phyloP scores from a whole-genome alignment of 2,888 invertebrate genomes.

The Mythimna vitellina region DNA sequence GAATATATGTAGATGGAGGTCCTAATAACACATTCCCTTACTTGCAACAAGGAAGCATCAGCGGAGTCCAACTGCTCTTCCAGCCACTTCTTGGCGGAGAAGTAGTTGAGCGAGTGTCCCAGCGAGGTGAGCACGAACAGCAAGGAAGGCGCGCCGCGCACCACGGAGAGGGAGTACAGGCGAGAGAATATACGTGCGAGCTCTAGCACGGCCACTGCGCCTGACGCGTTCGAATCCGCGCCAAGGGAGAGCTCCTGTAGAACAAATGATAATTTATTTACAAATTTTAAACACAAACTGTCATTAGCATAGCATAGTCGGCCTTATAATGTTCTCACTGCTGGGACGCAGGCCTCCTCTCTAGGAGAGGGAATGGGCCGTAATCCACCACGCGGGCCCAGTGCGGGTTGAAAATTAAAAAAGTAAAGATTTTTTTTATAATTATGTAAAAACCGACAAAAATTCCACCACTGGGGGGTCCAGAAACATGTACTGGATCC shows the following conservation, averaged over 20 bases:
- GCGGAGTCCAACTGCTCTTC: slow-evolving; percentile 97
- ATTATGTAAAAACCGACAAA: too few species aligned
- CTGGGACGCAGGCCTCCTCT: too few species aligned
- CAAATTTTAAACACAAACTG: neutral
- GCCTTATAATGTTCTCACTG: too few species aligned
- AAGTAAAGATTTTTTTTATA: too few species aligned
- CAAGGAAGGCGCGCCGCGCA: slow-evolving; percentile 94
- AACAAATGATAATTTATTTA: neutral
- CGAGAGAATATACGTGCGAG: slow-evolving; percentile 96
- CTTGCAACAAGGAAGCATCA: slow-evolving; percentile 93
- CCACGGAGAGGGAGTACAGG: slow-evolving; percentile 94
- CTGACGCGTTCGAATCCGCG: slow-evolving; percentile 98
- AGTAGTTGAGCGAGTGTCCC: slow-evolving; percentile 97
- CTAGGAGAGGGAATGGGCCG: too few species aligned
- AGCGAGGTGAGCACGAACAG: slow-evolving; percentile 97
- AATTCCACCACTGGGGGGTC: too few species aligned
- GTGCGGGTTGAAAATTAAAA: too few species aligned
- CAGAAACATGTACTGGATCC: too few species aligned
- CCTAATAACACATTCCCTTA: slow-evolving; percentile 72
- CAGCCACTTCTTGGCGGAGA: slow-evolving; percentile 98
- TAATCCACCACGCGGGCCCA: too few species aligned
- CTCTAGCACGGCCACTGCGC: slow-evolving; percentile 96
- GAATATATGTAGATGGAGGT: too few species aligned
- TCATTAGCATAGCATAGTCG: too few species aligned
- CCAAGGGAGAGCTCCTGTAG: slow-evolving; percentile 95